Percentiles rank a stretch among this genome's conserved stretches.
These are phyloP conservation scores for Eclectus roratus DNA, from an alignment of 2,113 vertebrate species.

Conservation along the genomic window DNA sequence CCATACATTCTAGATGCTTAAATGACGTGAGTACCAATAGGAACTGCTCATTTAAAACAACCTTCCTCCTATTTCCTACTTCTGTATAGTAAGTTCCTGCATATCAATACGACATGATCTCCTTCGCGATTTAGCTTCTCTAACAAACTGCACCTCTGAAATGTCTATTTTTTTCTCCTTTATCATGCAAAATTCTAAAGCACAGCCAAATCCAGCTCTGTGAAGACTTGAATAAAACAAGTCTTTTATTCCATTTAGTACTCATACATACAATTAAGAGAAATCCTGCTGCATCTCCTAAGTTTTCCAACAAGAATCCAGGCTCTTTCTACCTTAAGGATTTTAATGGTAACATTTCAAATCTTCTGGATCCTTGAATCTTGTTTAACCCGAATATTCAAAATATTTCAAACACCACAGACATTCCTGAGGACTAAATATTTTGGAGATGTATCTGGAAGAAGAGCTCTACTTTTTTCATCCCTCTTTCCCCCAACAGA, in stretches of 20 bases:
- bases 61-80: neutral
- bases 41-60: neutral
- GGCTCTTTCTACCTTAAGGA: neutral
- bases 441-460: neutral
- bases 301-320: neutral
- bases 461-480: neutral
- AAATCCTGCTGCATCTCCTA: neutral
- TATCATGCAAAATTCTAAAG: neutral
- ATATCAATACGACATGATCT: neutral
- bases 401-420: neutral
- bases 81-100: neutral
- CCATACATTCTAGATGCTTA: neutral
- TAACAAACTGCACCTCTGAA: neutral
- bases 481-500: neutral
- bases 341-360: neutral
- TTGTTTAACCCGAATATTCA: neutral
- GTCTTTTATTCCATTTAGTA: neutral
- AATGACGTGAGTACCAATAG: neutral
- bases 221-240: neutral
- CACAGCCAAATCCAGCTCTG: neutral
- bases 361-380: neutral
- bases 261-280: neutral
- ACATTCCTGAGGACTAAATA: neutral
- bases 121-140: neutral
- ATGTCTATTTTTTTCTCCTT: neutral